A percentile compares a stretch with the other conserved stretches of the same genome.
Evolutionary conservation across 2,113 vertebrate genomes (phyloP).

Genomic region (Peromyscus polionotus): DNA sequence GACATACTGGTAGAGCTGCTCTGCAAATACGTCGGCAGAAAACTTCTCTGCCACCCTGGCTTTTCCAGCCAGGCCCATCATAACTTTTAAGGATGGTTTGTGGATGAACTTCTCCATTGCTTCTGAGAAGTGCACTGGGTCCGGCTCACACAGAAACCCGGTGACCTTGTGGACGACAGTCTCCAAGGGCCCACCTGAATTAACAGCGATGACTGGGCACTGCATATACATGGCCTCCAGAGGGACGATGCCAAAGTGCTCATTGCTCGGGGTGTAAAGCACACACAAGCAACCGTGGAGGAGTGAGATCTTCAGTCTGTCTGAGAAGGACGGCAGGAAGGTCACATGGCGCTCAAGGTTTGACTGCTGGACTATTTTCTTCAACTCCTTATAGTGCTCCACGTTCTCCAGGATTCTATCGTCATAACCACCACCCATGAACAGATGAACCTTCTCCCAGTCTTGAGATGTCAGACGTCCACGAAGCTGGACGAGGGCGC

Average conservation of each 20-base stretch:
- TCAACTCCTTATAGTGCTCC: constrained; percentile 94
- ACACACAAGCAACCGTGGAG: constrained; percentile 90
- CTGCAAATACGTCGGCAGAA: constrained; percentile 94
- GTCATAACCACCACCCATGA: constrained; percentile 97
- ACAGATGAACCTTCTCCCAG: constrained; percentile 92
- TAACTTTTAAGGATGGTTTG: constrained; percentile 90
- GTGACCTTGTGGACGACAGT: constrained; percentile 93
- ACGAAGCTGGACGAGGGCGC: constrained; percentile 90
- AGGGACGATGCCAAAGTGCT: constrained; percentile 99
- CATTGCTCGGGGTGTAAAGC: constrained; percentile 97
- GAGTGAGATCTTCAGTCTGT: constrained; percentile 94
- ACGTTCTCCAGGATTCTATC: constrained; percentile 94
- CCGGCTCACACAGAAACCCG: constrained; percentile 94
- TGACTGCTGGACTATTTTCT: constrained; percentile 86
- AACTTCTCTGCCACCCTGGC: constrained; percentile 93
- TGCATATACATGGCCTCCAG: constrained; percentile 97
- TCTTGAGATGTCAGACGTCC: constrained; percentile 85
- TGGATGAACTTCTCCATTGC: constrained; percentile 94
- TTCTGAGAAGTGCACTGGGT: constrained; percentile 91
- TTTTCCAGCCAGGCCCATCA: constrained; percentile 95
- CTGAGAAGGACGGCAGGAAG: constrained; percentile 95
- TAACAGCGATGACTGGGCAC: constrained; percentile 95
- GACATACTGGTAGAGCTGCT: constrained; percentile 93
- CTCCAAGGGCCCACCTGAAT: constrained; percentile 97
- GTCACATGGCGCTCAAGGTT: constrained; percentile 89